Percentiles rank a stretch among this genome's conserved stretches.
Evolutionary conservation across 2,113 vertebrate species (phyloP).

Genomic region (Caranx ignobilis): DNA sequence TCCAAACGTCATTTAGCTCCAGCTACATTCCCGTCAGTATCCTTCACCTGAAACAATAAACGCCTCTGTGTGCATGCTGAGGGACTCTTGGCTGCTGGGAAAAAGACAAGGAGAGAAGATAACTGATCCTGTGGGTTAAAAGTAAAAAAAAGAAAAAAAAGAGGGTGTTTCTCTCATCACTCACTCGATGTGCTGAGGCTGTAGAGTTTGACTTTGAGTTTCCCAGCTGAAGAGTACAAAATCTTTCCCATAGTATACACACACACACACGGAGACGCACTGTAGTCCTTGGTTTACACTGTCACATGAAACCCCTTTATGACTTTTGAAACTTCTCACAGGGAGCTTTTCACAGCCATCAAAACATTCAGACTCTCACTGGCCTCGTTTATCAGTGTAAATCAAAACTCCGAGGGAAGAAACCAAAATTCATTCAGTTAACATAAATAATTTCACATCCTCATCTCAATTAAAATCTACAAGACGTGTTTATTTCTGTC

Average conservation of each 20-base stretch:
- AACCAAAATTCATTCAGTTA: not conserved
- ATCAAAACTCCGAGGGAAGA: not conserved
- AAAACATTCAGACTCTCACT: not conserved
- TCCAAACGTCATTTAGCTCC: slow-evolving; percentile 26
- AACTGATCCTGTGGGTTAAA: not conserved
- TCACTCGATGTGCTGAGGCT: not conserved
- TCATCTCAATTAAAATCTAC: slow-evolving; percentile 21
- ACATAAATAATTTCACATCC: not conserved
- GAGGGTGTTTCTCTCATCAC: not conserved
- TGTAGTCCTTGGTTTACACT: not conserved
- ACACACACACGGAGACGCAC: not conserved
- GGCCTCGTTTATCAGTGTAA: not conserved
- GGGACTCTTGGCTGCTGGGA: not conserved
- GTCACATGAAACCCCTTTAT: too few relatives aligned
- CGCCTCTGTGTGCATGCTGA: not conserved
- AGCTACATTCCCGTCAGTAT: not conserved
- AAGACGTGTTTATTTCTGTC: slow-evolving; percentile 5
- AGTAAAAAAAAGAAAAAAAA: not conserved
- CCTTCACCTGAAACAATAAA: slow-evolving; percentile 39
- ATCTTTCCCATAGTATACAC: not conserved
- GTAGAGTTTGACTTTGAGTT: not conserved
- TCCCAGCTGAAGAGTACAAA: not conserved
- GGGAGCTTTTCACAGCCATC: not conserved
- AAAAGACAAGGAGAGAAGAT: not conserved
- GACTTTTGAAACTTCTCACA: not conserved